A percentile compares a stretch with the other conserved stretches of the same genome.
Conservation (phyloP, 2,888 invertebrate species). For the Adineta ricciae region DNA sequence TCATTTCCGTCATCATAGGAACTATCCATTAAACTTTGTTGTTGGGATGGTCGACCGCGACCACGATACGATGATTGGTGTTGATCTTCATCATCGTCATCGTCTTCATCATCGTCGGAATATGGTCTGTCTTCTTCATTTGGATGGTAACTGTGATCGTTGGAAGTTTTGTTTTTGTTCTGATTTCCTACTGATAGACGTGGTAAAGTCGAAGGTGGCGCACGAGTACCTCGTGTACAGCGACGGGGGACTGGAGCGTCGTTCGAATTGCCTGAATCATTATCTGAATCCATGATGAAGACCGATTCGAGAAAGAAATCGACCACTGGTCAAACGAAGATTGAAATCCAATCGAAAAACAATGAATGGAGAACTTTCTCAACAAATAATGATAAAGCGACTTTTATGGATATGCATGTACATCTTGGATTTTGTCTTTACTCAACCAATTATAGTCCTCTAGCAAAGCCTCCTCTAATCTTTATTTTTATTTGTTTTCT, state of each 20-base stretch:
- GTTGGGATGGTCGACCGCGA: neutral
- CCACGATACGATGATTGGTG: neutral
- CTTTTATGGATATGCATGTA: neutral
- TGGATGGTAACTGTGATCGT: neutral
- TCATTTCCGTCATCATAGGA: neutral
- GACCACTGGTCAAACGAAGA: neutral
- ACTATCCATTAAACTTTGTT: neutral
- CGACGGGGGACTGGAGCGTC: neutral
- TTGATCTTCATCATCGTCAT: neutral
- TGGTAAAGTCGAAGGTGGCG: neutral
- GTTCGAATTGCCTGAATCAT: conserved; percentile 6
- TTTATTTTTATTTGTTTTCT: too few relatives aligned
- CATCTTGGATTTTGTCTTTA: neutral
- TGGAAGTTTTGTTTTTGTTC: too few relatives aligned
- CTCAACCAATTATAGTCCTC: conserved; percentile 7
- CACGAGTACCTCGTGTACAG: neutral
- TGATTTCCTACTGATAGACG: neutral
- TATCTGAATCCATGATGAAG: conserved; percentile 13
- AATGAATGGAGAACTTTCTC: neutral
- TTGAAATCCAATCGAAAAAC: neutral
- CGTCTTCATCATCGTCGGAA: neutral
- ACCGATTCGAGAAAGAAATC: neutral
- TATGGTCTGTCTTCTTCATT: neutral
- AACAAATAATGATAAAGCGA: neutral
- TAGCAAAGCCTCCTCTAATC: neutral